phyloP scores from a whole-genome alignment of 64 coral and sea anemone genomes.

The Montipora foliosa region DNA sequence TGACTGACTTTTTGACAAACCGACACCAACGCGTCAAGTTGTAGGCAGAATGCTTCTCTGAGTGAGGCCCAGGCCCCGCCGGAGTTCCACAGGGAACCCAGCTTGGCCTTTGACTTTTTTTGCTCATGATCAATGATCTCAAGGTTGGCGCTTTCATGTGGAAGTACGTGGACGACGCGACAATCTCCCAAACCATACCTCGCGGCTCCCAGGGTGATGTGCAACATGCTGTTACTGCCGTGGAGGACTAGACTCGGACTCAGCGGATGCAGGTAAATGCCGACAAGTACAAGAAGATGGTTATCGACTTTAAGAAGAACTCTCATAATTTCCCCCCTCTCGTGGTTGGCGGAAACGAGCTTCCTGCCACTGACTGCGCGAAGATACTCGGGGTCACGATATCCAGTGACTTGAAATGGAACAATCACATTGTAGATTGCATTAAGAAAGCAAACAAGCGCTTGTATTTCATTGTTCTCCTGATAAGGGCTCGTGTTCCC shows the following conservation, averaged over 20 bases:
- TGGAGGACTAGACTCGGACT: background rate
- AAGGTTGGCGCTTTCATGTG: too few relatives aligned
- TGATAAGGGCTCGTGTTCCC: constrained; percentile 3
- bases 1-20: too few relatives aligned
- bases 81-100: too few relatives aligned
- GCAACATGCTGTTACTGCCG: constrained; percentile 22
- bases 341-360: too few relatives aligned
- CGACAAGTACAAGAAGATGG: background rate
- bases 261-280: background rate
- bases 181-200: background rate
- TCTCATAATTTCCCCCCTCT: too few relatives aligned
- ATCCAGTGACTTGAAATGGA: constrained; percentile 35
- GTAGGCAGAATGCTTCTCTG: background rate
- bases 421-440: constrained; percentile 37
- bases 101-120: too few relatives aligned
- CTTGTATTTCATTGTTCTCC: constrained; percentile 9
- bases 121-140: too few relatives aligned
- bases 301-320: too few relatives aligned
- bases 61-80: too few relatives aligned
- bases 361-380: too few relatives aligned
- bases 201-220: constrained; percentile 1
- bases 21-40: too few relatives aligned
- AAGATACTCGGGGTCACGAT: constrained; percentile 20
- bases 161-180: too few relatives aligned
- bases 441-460: constrained; percentile 47